These are phyloP conservation scores for Latrodectus hesperus DNA, from an alignment of 2,888 invertebrate species.

Conservation along the genomic window DNA sequence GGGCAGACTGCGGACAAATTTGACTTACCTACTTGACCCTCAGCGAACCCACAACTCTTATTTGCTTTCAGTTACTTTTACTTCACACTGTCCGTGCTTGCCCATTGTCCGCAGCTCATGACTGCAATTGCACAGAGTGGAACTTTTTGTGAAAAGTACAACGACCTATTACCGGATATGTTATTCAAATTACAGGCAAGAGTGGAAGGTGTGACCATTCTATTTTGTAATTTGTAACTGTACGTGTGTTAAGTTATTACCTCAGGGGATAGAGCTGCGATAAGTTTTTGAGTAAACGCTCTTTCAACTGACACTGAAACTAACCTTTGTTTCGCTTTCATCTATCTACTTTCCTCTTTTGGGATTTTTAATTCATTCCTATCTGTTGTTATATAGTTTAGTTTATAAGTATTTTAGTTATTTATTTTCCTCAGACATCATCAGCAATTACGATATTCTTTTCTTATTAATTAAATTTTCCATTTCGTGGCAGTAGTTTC, in stretches of 20 bases:
- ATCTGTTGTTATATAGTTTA: no score
- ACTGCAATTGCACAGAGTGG: background rate
- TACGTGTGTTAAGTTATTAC: background rate
- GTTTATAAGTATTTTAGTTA: no score
- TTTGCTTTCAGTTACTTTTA: slow-evolving; percentile 7
- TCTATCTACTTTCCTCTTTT: no score
- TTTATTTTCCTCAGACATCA: no score
- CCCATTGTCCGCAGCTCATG: slow-evolving; percentile 6
- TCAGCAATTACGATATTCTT: no score
- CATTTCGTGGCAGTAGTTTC: no score
- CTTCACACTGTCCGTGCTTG: background rate
- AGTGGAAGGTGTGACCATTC: slow-evolving; percentile 9
- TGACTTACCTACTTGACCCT: slow-evolving; percentile 49
- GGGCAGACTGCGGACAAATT: slow-evolving; percentile 14
- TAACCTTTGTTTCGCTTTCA: no score
- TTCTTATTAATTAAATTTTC: no score
- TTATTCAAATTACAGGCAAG: slow-evolving; percentile 10
- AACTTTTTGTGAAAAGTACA: background rate
- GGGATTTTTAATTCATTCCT: no score
- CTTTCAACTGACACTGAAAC: no score
- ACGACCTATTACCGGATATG: slow-evolving; percentile 8
- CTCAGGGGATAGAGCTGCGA: background rate
- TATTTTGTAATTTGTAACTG: slow-evolving; percentile 3
- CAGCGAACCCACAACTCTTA: background rate
- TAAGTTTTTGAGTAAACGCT: background rate